These are phyloP conservation scores for Embiotoca jacksoni DNA, from an alignment of 2,113 vertebrate species.

Conservation along the genomic window DNA sequence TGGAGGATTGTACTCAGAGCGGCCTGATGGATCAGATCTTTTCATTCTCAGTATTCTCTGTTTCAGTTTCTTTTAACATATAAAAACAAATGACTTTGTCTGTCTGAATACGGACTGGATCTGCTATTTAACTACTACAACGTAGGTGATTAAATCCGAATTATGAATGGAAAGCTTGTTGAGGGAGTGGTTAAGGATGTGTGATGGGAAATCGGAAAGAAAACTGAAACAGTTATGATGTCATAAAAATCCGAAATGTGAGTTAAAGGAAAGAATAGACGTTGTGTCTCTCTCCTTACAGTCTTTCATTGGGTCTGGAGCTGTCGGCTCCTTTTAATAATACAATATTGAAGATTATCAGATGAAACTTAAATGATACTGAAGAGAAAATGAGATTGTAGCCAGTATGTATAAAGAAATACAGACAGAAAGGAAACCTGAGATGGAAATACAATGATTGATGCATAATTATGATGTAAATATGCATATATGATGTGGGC, in stretches of 20 bases:
- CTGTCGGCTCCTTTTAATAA: conserved; percentile 24
- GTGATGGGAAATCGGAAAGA: background rate
- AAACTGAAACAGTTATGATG: background rate
- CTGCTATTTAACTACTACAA: too few relatives aligned
- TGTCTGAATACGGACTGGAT: too few relatives aligned
- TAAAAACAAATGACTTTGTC: too few relatives aligned
- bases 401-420: background rate
- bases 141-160: background rate
- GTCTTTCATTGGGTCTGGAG: conserved; percentile 4
- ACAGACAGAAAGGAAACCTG: background rate
- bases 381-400: background rate
- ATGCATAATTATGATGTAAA: too few relatives aligned
- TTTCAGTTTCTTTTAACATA: background rate
- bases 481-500: too few relatives aligned
- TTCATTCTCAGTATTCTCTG: background rate
- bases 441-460: background rate
- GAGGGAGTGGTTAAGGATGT: background rate
- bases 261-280: background rate
- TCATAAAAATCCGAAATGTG: background rate
- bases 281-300: background rate
- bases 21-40: background rate
- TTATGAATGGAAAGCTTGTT: background rate
- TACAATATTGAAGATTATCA: conserved; percentile 19
- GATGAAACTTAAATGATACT: conserved; percentile 30
- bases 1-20: too few relatives aligned